Percentiles rank a stretch among this genome's conserved stretches.
Conservation (phyloP, 2,888 invertebrate species). For the Cosmorhoe ocellata region DNA sequence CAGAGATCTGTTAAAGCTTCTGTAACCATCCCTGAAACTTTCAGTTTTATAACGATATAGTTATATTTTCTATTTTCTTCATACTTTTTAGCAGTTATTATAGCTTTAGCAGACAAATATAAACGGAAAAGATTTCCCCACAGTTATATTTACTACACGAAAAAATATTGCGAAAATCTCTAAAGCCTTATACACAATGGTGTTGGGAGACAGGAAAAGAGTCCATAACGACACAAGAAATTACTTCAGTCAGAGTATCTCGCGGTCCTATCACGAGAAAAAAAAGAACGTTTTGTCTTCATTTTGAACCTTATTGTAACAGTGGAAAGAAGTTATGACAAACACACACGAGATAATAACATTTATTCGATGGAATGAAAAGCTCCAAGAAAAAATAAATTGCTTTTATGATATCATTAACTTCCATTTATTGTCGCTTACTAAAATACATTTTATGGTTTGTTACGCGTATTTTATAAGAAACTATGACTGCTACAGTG, state of each 20-base stretch:
- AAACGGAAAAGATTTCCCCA: neutral
- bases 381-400: conserved; percentile 44
- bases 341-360: conserved; percentile 31
- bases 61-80: neutral
- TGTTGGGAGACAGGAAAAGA: conserved; percentile 37
- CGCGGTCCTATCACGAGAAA: conserved; percentile 39
- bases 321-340: conserved; percentile 27
- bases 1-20: too few species aligned
- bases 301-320: conserved; percentile 34
- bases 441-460: conserved; percentile 45
- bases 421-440: conserved; percentile 47
- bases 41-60: too few species aligned
- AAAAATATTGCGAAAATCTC: conserved; percentile 23
- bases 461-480: conserved; percentile 22
- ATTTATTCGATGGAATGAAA: conserved; percentile 39
- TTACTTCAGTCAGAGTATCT: conserved; percentile 45
- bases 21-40: too few species aligned
- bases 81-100: neutral
- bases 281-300: conserved; percentile 19
- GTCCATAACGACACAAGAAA: conserved; percentile 54
- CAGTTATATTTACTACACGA: conserved; percentile 11
- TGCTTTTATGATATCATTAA: conserved; percentile 52
- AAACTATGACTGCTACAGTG: too few species aligned
- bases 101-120: neutral
- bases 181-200: conserved; percentile 44